These are phyloP conservation scores for Marasmarcha lunaedactyla DNA, from an alignment of 2,888 invertebrate species.

Conservation along the genomic window DNA sequence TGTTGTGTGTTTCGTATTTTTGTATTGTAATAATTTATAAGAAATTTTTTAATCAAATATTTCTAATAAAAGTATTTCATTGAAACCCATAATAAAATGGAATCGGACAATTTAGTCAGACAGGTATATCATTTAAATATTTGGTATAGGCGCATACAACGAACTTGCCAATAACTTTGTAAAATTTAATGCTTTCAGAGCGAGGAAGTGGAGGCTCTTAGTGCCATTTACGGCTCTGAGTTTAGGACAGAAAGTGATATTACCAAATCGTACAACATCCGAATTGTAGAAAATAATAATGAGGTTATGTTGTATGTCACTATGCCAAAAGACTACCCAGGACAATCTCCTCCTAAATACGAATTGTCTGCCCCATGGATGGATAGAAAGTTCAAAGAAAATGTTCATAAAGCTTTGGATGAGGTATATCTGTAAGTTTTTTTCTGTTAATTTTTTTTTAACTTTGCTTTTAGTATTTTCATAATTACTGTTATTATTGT, in stretches of 20 bases:
- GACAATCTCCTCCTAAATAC: constrained; percentile 73
- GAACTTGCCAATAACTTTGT: neutral
- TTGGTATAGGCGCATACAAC: neutral
- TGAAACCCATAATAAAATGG: too few species aligned
- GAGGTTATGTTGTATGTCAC: constrained; percentile 73
- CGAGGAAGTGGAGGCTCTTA: constrained; percentile 80
- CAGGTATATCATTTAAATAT: constrained; percentile 20
- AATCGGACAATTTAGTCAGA: constrained; percentile 12
- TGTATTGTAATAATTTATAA: too few species aligned
- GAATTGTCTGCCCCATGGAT: constrained; percentile 80
- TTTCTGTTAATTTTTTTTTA: constrained; percentile 1
- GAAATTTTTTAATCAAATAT: too few species aligned
- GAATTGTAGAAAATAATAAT: constrained; percentile 53
- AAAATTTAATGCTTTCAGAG: too few species aligned
- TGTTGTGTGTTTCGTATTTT: too few species aligned
- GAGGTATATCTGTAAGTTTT: constrained; percentile 76
- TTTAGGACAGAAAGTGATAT: constrained; percentile 73
- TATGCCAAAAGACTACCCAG: constrained; percentile 75
- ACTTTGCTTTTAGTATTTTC: too few species aligned
- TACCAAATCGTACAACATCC: constrained; percentile 72
- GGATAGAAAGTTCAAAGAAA: constrained; percentile 66
- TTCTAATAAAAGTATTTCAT: too few species aligned
- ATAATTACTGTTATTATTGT: too few species aligned
- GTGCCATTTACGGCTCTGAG: constrained; percentile 78
- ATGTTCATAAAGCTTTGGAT: constrained; percentile 68